phyloP scores from a whole-genome alignment of 2,888 invertebrate genomes.

The Abscondita cerata region DNA sequence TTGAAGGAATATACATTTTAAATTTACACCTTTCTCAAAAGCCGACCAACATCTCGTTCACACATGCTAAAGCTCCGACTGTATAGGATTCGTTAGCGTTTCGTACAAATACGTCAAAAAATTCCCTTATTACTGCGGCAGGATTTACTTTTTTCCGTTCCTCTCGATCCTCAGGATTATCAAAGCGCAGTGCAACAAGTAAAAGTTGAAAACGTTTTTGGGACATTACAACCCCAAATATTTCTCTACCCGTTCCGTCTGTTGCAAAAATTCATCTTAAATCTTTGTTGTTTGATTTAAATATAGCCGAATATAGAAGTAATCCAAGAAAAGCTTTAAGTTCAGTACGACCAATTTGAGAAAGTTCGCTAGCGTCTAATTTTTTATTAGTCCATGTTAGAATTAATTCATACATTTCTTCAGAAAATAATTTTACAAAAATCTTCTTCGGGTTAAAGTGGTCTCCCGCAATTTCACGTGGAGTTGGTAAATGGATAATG shows the following conservation, averaged over 20 bases:
- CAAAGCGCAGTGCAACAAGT: not conserved
- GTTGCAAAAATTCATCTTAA: not conserved
- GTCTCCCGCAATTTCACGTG: too few species aligned
- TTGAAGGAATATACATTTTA: conserved; percentile 21
- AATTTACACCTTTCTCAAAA: conserved; percentile 16
- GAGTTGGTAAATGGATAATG: too few species aligned
- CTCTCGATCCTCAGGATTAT: not conserved
- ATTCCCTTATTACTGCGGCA: conserved; percentile 21
- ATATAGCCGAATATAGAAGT: not conserved
- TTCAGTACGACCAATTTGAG: not conserved
- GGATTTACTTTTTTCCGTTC: conserved; percentile 4
- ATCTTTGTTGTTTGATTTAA: conserved; percentile 3
- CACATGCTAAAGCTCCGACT: not conserved
- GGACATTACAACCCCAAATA: conserved; percentile 13
- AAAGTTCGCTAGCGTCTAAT: not conserved
- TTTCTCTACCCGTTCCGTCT: conserved; percentile 4
- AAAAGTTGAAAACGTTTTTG: conserved; percentile 7
- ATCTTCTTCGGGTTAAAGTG: too few species aligned
- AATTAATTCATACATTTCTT: conserved; percentile 7
- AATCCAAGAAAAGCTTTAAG: not conserved
- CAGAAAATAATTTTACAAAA: too few species aligned
- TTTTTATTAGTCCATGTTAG: conserved; percentile 6
- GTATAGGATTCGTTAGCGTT: conserved; percentile 24
- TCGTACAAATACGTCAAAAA: conserved; percentile 23
- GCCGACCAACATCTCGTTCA: conserved; percentile 4